Evolutionary conservation across 2,888 invertebrate genomes (phyloP).

Genomic region (Trachelus iudaicus): DNA sequence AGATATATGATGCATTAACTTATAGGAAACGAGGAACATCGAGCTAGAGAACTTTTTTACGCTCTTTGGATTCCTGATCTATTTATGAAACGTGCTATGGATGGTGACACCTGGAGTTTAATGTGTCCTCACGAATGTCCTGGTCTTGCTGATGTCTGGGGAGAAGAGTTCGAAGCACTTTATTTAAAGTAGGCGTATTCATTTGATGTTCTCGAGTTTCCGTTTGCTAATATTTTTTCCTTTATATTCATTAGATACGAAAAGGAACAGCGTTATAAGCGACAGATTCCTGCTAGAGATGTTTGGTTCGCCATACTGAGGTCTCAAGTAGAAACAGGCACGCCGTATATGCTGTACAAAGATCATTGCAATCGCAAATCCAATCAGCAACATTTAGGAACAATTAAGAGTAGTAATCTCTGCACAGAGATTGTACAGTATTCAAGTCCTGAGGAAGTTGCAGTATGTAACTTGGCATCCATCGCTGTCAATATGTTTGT

Average conservation of each 20-base stretch:
- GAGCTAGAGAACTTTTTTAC: slow-evolving; percentile 96
- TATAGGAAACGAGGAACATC: slow-evolving; percentile 85
- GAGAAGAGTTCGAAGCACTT: slow-evolving; percentile 90
- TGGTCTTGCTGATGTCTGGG: slow-evolving; percentile 92
- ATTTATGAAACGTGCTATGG: slow-evolving; percentile 95
- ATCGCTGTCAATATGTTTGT: slow-evolving; percentile 97
- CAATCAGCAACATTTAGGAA: slow-evolving; percentile 98
- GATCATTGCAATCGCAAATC: slow-evolving; percentile 97
- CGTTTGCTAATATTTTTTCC: background rate
- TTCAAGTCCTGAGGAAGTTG: slow-evolving; percentile 91
- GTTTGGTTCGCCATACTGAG: slow-evolving; percentile 95
- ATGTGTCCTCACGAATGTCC: slow-evolving; percentile 98
- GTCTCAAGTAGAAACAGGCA: slow-evolving; percentile 97
- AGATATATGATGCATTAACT: slow-evolving; percentile 37
- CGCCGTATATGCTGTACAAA: slow-evolving; percentile 97
- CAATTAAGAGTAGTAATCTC: slow-evolving; percentile 97
- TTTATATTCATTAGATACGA: slow-evolving; percentile 74
- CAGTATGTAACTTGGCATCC: slow-evolving; percentile 98
- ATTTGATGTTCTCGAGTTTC: background rate
- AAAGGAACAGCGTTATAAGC: slow-evolving; percentile 76
- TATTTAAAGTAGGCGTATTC: slow-evolving; percentile 74
- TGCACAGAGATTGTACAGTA: slow-evolving; percentile 99
- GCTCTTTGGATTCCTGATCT: slow-evolving; percentile 98
- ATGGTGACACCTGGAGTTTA: slow-evolving; percentile 88
- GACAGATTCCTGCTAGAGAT: slow-evolving; percentile 82